phyloP scores from a whole-genome alignment of 64 coral and sea anemone species.

The Montipora foliosa region DNA sequence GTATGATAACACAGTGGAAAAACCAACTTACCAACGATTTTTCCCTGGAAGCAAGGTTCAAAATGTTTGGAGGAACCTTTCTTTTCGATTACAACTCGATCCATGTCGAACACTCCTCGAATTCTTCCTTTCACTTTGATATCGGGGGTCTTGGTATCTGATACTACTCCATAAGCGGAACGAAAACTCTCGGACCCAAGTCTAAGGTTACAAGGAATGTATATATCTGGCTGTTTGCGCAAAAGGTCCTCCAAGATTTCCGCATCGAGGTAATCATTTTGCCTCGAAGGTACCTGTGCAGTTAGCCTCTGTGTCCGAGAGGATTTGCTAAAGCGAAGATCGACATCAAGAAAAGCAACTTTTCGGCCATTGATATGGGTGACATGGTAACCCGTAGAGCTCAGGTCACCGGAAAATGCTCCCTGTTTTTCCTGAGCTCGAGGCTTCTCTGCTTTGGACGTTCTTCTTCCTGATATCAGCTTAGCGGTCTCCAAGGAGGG shows the following conservation, averaged over 20 bases:
- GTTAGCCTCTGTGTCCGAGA: neutral
- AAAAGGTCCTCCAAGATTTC: slow-evolving; percentile 46
- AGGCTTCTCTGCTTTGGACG: neutral
- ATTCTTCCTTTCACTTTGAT: slow-evolving; percentile 68
- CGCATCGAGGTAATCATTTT: slow-evolving; percentile 32
- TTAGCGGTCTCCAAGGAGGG: slow-evolving; percentile 28
- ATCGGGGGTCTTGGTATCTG: slow-evolving; percentile 74
- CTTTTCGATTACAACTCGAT: slow-evolving; percentile 63
- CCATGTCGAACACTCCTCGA: slow-evolving; percentile 73
- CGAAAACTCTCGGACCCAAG: slow-evolving; percentile 39
- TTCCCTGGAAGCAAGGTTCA: neutral
- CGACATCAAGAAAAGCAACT: slow-evolving; percentile 35
- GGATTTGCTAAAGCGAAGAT: neutral
- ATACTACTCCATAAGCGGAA: slow-evolving; percentile 42
- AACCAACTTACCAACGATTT: neutral
- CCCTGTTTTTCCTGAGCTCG: neutral
- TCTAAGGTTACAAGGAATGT: slow-evolving; percentile 46
- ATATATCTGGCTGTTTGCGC: slow-evolving; percentile 20
- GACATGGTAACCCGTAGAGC: neutral
- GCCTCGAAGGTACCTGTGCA: too few relatives aligned
- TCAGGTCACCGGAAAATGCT: neutral
- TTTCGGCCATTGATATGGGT: slow-evolving; percentile 56
- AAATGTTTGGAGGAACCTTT: neutral
- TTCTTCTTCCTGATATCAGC: neutral
- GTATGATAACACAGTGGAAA: neutral